Base-by-base conservation (phyloP, 2,113 vertebrate species). In the Sebastes fasciatus region DNA sequence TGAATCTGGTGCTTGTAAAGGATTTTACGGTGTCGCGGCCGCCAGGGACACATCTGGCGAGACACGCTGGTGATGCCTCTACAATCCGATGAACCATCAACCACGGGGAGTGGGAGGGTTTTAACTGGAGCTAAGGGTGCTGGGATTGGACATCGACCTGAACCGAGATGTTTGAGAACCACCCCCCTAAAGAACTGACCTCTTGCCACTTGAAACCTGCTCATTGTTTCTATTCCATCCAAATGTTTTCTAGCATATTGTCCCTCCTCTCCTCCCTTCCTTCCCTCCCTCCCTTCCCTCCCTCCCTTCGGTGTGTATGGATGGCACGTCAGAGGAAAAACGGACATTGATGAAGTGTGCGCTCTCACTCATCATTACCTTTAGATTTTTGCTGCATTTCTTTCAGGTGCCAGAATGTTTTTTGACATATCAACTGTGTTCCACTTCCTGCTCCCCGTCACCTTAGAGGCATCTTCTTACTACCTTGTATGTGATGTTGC, bases 201-300 rank as follows among this genome's bases (percentile, higher is more conserved):
- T 93, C 88, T 89, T 87, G 80, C 87, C 92, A 90, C 84, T 93
- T 92, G 79, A 91, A 94, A 93, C 88, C 89, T 91, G 87, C 91
- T 93, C 90, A 91, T 93, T 90, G 89, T 93, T 93, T 94, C 88
- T 93, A 92, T 83, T 85, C 86, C 86, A 91, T 85, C 86, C 89
- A 85, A 80, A 93, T 91, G 89, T 93, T 93, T 91, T 91, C 78
- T 79, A 88, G 80, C 83, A 87, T 84, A 81, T 70, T 51, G 55
- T 81, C 73, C 79, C 73, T 74, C 65, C 58, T 23, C 54, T 40
- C 63, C 54, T 4, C 16, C 23, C 8, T 23, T 19, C 43, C 62
- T 49, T 7, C 1, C 58, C 45, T 46, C 49, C 16, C 6, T 23
- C 16, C 69, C 16, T 54, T 34, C 52, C 17, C 2, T 45, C 42